Base-by-base conservation (phyloP, 2,113 vertebrate genomes). In the Clarias batrachus region DNA sequence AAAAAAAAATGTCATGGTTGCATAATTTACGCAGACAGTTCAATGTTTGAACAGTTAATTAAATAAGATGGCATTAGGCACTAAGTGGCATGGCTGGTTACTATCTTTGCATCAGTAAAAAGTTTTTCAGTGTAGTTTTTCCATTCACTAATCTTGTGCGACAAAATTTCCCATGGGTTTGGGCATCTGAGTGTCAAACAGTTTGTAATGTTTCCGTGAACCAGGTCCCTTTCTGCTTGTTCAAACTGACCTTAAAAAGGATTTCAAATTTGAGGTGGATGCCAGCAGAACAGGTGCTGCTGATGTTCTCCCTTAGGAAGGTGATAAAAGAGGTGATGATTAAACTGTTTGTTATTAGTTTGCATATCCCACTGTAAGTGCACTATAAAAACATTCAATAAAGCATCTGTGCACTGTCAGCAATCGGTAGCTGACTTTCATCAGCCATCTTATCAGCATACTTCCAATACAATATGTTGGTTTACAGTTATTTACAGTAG, bases 221-320 rank as follows among this genome's bases (percentile, higher is more conserved):
- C 80, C 60, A n/a, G 33, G 60, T 81, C 80, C 80, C 80, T 48
- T 65, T 60, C 60, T 81, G 80, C 37, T 81, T 65, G 80, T 65
- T 81, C 23, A 63, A 81, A 65, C 60, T 81, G 60, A 81, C 80
- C 80, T 81, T 65, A 81, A 81, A 65, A 81, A 48, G 30, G 59
- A 23, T 41, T 65, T 63, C n/a, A 62, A 63, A 79, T 81, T 81
- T 48, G 60, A 81, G 60, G 80, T 81, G 60, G 80, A n/a, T 65
- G 21, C 60, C 60, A 65, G 60, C 33, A 81, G 60, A 81, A 65
- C 80, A 65, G 80, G 80, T 81, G 80, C 60, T 48, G 80, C 3
- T 63, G 59, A 65, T 41, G 10, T 65, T 60, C 6, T 63, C 60
- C 60, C 80, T 81, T 41, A 65, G 80, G 80, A 81, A 60, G 13